Evolutionary conservation across 2,888 invertebrate species (phyloP).

Genomic region (Pollenia griseotomentosa): DNA sequence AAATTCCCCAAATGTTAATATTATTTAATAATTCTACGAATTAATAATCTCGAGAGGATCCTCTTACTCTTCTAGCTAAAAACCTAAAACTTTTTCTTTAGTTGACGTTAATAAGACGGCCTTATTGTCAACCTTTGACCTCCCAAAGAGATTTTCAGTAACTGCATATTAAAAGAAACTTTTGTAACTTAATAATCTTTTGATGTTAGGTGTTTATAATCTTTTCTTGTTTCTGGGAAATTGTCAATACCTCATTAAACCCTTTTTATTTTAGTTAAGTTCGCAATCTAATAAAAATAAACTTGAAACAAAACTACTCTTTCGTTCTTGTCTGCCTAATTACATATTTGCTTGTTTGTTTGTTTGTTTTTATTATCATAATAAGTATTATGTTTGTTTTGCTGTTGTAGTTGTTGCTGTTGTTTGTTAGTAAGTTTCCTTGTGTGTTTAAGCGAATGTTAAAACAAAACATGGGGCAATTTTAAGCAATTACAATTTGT

Average conservation of each 20-base stretch:
- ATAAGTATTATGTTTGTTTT: constrained; percentile 22
- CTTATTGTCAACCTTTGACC: too few species aligned
- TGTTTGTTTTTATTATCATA: constrained; percentile 41
- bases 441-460: constrained; percentile 29
- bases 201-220: too few species aligned
- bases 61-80: too few species aligned
- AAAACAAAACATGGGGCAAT: constrained; percentile 40
- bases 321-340: not conserved
- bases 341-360: constrained; percentile 3
- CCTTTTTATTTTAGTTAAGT: not conserved
- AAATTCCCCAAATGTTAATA: too few species aligned
- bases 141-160: too few species aligned
- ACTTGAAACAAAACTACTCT: not conserved
- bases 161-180: too few species aligned
- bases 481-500: constrained; percentile 50
- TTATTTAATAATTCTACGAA: too few species aligned
- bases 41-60: too few species aligned
- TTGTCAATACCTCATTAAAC: not conserved
- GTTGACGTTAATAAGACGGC: too few species aligned
- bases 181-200: too few species aligned
- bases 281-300: constrained; percentile 4
- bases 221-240: not conserved
- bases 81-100: too few species aligned
- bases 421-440: not conserved
- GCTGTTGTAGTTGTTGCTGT: not conserved